phyloP scores from a whole-genome alignment of 2,113 vertebrate genomes.

The Pandion haliaetus region DNA sequence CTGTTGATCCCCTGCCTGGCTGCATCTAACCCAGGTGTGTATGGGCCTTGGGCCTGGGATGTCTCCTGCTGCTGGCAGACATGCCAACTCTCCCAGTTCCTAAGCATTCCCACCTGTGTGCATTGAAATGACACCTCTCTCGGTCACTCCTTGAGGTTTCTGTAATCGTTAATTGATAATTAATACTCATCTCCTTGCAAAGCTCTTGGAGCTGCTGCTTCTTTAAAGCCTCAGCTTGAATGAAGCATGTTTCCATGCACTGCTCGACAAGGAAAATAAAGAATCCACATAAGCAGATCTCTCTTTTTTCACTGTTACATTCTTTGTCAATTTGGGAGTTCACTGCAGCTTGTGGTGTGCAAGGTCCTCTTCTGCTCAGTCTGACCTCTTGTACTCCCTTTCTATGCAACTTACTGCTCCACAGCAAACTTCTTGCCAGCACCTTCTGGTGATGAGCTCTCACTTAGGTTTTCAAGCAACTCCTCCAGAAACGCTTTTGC shows the following conservation, averaged over 20 bases:
- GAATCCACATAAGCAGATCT: background rate
- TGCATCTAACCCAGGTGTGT: background rate
- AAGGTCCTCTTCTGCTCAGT: background rate
- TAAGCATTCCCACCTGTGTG: rapidly evolving
- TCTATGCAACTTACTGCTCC: background rate
- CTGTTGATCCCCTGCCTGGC: rapidly evolving
- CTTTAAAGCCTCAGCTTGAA: background rate
- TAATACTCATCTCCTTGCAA: background rate
- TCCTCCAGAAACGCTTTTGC: background rate
- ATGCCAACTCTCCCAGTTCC: background rate
- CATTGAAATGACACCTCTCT: background rate
- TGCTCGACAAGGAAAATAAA: background rate
- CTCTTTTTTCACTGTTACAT: background rate
- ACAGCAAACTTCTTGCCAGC: background rate
- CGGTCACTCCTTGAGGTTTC: background rate
- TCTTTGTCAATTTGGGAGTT: background rate
- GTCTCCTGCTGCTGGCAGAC: background rate
- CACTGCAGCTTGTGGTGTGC: background rate
- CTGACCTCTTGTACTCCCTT: background rate
- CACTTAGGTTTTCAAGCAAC: background rate
- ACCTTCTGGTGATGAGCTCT: background rate
- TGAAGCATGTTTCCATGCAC: background rate
- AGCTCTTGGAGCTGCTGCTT: background rate
- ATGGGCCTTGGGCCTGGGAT: background rate
- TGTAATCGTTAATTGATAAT: background rate